A percentile compares a stretch with the other conserved stretches of the same genome.
phyloP scores from a whole-genome alignment of 2,888 invertebrate species.

The Pheosia gnoma region DNA sequence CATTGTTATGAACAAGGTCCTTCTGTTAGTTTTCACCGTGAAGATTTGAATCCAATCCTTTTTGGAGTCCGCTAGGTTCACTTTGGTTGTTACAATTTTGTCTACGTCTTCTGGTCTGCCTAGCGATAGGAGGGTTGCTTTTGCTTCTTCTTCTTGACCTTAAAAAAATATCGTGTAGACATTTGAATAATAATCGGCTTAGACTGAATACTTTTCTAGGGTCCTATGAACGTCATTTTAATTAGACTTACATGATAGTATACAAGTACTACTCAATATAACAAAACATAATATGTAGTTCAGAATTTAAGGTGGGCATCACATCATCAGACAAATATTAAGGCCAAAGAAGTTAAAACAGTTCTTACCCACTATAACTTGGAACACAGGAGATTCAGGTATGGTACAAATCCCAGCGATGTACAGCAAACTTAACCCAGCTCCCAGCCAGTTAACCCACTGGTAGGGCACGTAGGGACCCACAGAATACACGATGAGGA shows the following conservation, averaged over 20 bases:
- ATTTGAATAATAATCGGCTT: no score
- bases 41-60: conserved; percentile 39
- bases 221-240: no score
- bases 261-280: no score
- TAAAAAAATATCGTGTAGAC: not conserved
- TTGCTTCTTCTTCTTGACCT: conserved; percentile 46
- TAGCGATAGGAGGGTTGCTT: conserved; percentile 39
- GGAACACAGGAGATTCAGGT: conserved; percentile 56
- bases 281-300: no score
- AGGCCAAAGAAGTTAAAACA: no score
- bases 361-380: conserved; percentile 45
- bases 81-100: conserved; percentile 33
- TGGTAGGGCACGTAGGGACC: conserved; percentile 47
- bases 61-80: conserved; percentile 15
- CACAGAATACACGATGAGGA: conserved; percentile 38
- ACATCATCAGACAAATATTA: no score
- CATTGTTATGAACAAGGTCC: conserved; percentile 49
- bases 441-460: conserved; percentile 37
- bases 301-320: no score
- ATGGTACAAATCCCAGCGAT: conserved; percentile 34
- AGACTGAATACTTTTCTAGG: no score
- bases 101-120: conserved; percentile 52
- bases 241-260: no score
- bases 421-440: conserved; percentile 30
- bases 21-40: conserved; percentile 49